Conservation (phyloP, 2,888 invertebrate species). For the Amphipyra berbera region DNA sequence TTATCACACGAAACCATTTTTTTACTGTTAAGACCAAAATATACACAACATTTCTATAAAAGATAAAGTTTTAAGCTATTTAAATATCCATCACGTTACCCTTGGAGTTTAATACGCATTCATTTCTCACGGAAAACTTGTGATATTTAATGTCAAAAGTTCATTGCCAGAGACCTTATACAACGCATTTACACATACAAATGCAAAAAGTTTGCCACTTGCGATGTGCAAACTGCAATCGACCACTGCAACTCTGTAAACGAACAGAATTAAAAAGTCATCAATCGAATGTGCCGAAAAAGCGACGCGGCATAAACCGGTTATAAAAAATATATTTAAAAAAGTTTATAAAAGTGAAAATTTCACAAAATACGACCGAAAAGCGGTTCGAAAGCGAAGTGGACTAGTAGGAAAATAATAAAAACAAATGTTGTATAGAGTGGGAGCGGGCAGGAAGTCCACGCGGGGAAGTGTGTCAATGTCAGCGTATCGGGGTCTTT, state of each 20-base stretch:
- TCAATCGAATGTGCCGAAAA: conserved; percentile 60
- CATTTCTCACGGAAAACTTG: conserved; percentile 45
- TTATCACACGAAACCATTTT: conserved; percentile 67
- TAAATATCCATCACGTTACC: conserved; percentile 30
- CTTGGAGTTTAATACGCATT: conserved; percentile 20
- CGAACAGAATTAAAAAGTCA: conserved; percentile 58
- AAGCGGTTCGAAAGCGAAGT: conserved; percentile 70
- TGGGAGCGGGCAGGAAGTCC: conserved; percentile 74
- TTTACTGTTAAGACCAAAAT: conserved; percentile 24
- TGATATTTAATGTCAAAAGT: conserved; percentile 53
- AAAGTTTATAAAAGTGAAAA: conserved; percentile 64
- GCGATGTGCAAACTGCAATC: conserved; percentile 56
- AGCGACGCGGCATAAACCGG: conserved; percentile 65
- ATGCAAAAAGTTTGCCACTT: conserved; percentile 50
- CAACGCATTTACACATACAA: conserved; percentile 21
- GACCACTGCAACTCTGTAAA: conserved; percentile 47
- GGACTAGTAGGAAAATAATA: conserved; percentile 68
- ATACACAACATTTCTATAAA: conserved; percentile 22
- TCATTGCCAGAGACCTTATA: conserved; percentile 49
- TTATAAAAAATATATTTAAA: conserved; percentile 65
- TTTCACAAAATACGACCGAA: conserved; percentile 68
- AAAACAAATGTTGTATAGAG: conserved; percentile 72
- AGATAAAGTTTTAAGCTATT: conserved; percentile 17
- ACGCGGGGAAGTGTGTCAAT: conserved; percentile 84
- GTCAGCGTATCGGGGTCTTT: conserved; percentile 76